These are phyloP conservation scores for Tetramorium bicarinatum DNA, from an alignment of 2,888 invertebrate genomes.

Conservation along the genomic window DNA sequence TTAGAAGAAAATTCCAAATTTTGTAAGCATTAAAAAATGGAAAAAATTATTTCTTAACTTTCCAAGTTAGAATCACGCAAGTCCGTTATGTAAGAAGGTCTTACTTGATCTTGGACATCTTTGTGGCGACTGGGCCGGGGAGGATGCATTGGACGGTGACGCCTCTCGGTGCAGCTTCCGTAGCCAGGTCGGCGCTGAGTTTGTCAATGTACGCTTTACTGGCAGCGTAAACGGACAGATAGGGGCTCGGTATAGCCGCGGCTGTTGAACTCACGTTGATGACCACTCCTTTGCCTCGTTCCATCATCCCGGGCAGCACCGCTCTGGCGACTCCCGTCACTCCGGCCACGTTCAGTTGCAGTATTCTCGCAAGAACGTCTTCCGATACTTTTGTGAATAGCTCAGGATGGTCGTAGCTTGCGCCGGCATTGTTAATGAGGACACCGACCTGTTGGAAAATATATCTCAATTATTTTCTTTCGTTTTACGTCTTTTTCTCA, in stretches of 20 bases:
- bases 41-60: neutral
- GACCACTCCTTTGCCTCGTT: conserved; percentile 93
- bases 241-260: conserved; percentile 93
- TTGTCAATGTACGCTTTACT: conserved; percentile 96
- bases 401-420: conserved; percentile 89
- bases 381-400: conserved; percentile 84
- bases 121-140: conserved; percentile 96
- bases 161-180: conserved; percentile 91
- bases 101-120: conserved; percentile 93
- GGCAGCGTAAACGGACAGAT: conserved; percentile 95
- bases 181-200: conserved; percentile 92
- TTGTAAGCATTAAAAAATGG: neutral
- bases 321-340: conserved; percentile 88
- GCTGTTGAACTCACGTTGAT: conserved; percentile 96
- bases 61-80: neutral
- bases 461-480: neutral
- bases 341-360: conserved; percentile 87
- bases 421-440: conserved; percentile 90
- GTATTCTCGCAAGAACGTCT: conserved; percentile 81
- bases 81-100: conserved; percentile 41
- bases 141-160: conserved; percentile 93
- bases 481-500: neutral
- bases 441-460: conserved; percentile 79
- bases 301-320: conserved; percentile 94
- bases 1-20: neutral